Base-by-base conservation (phyloP, 2,113 vertebrate genomes). In the Cichladusa arquata region DNA sequence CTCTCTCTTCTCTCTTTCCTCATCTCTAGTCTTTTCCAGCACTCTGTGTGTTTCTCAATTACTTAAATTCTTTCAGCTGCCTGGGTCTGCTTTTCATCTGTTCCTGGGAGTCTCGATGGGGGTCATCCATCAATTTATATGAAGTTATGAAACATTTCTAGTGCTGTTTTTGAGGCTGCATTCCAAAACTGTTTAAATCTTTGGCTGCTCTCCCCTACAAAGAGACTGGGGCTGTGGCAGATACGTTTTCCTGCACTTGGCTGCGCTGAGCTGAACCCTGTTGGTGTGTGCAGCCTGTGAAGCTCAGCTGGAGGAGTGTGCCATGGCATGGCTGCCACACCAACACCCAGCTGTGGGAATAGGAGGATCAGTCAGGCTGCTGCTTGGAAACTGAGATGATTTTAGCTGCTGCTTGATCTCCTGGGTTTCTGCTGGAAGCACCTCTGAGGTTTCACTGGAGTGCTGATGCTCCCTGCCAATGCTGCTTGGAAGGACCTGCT, bases 261-360 rank as follows among this genome's bases (percentile, higher is more conserved):
- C 17, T 2, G 3, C 26, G 24, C 42, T 53, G 61, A 69, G 34
- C 13, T 11, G 44, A 62, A 33, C 28, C 26, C 50, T 8, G 3
- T 20, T 0, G 3, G 25, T 5, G 3, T 4, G 4, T 9, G 38
- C 8, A 33, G 33, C 25, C 38, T 40, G n/a, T 1, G 11, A 36
- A 81, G 65, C 18, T 66, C 47, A 31, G n/a, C 69, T 4, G 6
- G 5, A 34, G 34, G 47, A 65, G n/a, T 0, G 5, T 51, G 31
- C 19, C 1, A 0, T 1, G 3, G 50, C 57, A 40, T 1, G 1
- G 42, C 62, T 77, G 67, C 33, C 62, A 62, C 0, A 6, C 45
- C 15, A 8, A 31, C 38, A 54, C 10, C 72, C 83, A 36, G 50
- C 50, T 73, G 64, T 2, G 2, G 56, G 69, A 67, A 44, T 3